These are phyloP conservation scores for Zootoca vivipara DNA, from an alignment of 2,113 vertebrate species.

Conservation along the genomic window DNA sequence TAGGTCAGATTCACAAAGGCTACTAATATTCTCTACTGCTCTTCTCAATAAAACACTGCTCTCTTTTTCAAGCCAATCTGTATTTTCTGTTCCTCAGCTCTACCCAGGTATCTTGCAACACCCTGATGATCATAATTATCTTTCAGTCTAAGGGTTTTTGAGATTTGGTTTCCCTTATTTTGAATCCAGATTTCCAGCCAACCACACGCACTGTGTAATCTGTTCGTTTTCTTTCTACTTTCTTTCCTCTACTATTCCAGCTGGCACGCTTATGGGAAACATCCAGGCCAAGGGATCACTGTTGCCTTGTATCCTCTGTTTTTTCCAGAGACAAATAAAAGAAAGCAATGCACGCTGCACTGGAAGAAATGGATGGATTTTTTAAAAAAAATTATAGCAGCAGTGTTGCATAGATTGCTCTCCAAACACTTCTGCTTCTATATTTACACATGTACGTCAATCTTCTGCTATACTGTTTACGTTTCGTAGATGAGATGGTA, in stretches of 20 bases:
- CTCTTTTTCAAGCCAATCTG: background rate
- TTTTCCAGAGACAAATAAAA: background rate
- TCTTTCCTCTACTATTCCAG: background rate
- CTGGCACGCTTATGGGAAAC: background rate
- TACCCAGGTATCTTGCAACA: background rate
- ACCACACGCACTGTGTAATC: background rate
- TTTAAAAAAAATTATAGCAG: background rate
- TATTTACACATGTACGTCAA: conserved; percentile 4
- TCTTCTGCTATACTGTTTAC: background rate
- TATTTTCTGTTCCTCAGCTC: background rate
- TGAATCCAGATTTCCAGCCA: background rate
- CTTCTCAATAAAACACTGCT: background rate
- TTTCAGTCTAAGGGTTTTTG: background rate
- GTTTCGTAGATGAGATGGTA: conserved; percentile 16
- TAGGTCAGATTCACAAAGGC: background rate
- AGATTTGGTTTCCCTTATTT: background rate
- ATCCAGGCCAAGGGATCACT: background rate
- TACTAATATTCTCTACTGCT: conserved; percentile 5
- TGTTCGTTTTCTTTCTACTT: conserved; percentile 21
- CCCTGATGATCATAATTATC: background rate
- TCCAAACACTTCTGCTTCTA: background rate
- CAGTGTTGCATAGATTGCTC: background rate
- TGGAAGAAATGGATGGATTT: background rate
- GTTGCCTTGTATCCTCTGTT: background rate
- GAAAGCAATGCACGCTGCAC: background rate